A percentile compares a stretch with the other conserved stretches of the same genome.
phyloP scores from a whole-genome alignment of 2,888 invertebrate species.

The Silvanus unidentatus region DNA sequence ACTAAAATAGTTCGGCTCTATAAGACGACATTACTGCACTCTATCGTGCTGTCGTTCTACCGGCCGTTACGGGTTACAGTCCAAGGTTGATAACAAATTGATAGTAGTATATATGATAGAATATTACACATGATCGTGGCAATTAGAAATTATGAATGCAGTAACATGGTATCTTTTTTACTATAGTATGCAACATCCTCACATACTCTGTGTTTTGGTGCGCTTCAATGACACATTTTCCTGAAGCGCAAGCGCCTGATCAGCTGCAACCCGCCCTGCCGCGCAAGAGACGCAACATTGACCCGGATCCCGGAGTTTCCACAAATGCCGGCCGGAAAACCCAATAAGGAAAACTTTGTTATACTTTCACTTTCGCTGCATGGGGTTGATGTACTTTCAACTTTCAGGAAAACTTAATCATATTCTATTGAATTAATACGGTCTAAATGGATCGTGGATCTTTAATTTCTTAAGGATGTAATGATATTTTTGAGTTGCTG shows the following conservation, averaged over 20 bases:
- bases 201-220: conserved; percentile 36
- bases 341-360: too few relatives aligned
- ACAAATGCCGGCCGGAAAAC: too few relatives aligned
- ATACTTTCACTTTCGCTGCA: too few relatives aligned
- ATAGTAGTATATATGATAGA: conserved; percentile 21
- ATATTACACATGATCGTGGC: conserved; percentile 33
- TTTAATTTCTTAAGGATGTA: too few relatives aligned
- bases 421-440: too few relatives aligned
- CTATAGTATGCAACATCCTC: conserved; percentile 12
- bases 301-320: background rate
- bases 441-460: too few relatives aligned
- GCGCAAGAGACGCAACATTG: conserved; percentile 1
- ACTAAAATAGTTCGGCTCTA: conserved; percentile 42
- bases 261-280: conserved; percentile 21
- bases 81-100: conserved; percentile 45
- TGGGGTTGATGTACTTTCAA: too few relatives aligned
- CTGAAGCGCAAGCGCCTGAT: conserved; percentile 23
- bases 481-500: too few relatives aligned
- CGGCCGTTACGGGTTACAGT: conserved; percentile 40
- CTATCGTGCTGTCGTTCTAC: conserved; percentile 36
- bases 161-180: conserved; percentile 20
- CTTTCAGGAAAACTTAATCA: too few relatives aligned
- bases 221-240: conserved; percentile 19
- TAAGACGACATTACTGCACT: conserved; percentile 42
- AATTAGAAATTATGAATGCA: conserved; percentile 29